Base-by-base conservation (phyloP, 1,140 invertebrate genomes). In the Drosophila nigrodunni region DNA sequence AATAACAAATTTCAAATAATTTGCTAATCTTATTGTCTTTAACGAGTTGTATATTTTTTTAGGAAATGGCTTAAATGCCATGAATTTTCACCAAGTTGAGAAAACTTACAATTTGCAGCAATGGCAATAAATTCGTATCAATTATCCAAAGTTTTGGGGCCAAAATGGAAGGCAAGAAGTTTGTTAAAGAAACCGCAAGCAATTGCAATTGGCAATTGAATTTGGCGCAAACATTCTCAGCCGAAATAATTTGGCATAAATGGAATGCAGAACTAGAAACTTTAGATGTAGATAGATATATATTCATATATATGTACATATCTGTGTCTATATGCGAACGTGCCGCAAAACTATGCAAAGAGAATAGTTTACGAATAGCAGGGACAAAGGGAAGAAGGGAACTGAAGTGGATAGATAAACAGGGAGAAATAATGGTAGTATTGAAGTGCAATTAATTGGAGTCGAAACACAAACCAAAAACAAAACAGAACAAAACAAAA, bases 371-470 rank as follows among this genome's bases (percentile, higher is more conserved):
- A 60, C 76, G 76, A 15, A 59, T 21, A 35, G 21, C 49, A 18
- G 15, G 58, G 13, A 30, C 25, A 49, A 3, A 13, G 34, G 39
- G 50, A 2, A 30, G 39, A n/a, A 21, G 67, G 49, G 30, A 18
- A 37, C 15, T 13, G 52, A 21, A 10, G 8, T 13, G 58, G n/a
- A 25, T 11, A 34, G 8, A 18, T 2, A 54, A 7, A 18, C 8
- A 18, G 21, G 18, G 25, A 49, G 59, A 74, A 79, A 74, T 73
- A 87, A 74, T 81, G 65, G 73, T 82, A 80, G 78, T 88, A 88
- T 89, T 89, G 86, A 79, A 82, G 79, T 72, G 82, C 82, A 90
- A 87, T 87, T 87, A 90, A 90, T 90, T 90, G 78, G 52, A 55
- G 62, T 72, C 70, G 62, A 70, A 69, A 35, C 47, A 61, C 66